Evolutionary conservation across 2,113 vertebrate genomes (phyloP), one percentile per base, ranked within the genome.

Genomic region (Hirundichthys speculiger): DNA sequence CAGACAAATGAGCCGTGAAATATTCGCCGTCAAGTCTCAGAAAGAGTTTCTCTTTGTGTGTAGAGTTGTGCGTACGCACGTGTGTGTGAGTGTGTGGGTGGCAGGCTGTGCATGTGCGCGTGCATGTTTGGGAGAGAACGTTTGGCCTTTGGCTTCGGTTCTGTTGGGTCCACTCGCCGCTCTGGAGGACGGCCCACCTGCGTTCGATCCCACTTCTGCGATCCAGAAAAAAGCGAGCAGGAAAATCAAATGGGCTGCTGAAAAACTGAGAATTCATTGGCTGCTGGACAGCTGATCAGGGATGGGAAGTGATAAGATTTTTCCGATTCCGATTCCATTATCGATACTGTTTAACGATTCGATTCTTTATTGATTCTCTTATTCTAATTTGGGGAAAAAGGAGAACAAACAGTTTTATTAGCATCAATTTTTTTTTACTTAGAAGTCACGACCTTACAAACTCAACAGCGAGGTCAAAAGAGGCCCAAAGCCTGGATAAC

Each of bases 1-100:
- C 65, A 83, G 74, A 80, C 75, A 83, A 89, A 88, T 83, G 80
- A 88, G 82, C 73, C 82, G 50, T 86, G 68, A 89, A 89, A 84
- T 83, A 77, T 83, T 82, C 42, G 63, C 83, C 72, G 82, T 84
- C 71, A 74, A 80, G 85, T 72, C 45, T 55, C 53, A 40, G 27
- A 55, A 52, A 66, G 61, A 64, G 14, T 63, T 64, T 69, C 48
- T 53, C 65, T 27, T 48, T n/a, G 20, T 39, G 50, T 21, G 34
- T 40, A n/a, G 58, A 43, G 61, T 14, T 66, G 3, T 48, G 20
- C 49, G 4, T 67, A 34, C 34, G 24, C 18, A 18, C 69, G 52
- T n/a, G 20, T 39, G 50, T 18, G 34, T 43, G 58, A 39, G 61
- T 14, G 30, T 3, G 30, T 34, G 69, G 65, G 27, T 24, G 50